Base-by-base conservation (phyloP, 2,888 invertebrate genomes). In the Noctua janthe region DNA sequence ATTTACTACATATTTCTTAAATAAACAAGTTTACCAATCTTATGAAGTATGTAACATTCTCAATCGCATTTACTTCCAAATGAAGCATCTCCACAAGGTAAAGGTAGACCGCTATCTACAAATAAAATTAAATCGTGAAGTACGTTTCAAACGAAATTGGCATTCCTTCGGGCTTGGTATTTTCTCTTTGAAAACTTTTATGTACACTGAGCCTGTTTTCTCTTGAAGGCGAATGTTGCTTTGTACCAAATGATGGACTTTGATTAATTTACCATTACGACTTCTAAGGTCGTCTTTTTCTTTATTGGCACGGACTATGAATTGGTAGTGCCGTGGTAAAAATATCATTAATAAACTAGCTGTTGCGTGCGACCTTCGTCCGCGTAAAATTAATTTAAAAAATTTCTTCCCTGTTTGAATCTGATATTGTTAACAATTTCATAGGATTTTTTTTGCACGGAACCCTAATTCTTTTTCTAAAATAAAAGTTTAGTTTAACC, bases 71-170 rank as follows among this genome's bases (percentile, higher is more conserved):
- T 74, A 79, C 80, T 84, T 72, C 74, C 79, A 90, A 84, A 82
- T 85, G 75, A 83, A 78, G 82, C 77, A 82, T 85, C 80, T 85
- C 77, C 17, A 51, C 79, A 83, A 84, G 76, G 78, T 87, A 82
- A 85, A 90, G 85, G 78, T 76, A 81, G 83, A 91, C 87, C 83
- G 76, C 84, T 71, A 49, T 84, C 54, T 47, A 88, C 87, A 88
- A 92, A 92, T 92, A 85, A 88, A 89, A 91, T 92, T 91, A 90
- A 90, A 90, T 87, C 86, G 83, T 81, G 76, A 84, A 88, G 80
- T 76, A 76, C 87, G 89, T 91, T 91, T 88, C 87, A 91, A 92
- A 93, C 91, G 88, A 90, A 94, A 93, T 93, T 92, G 93, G 91
- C 91, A 92, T 94, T 93, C 92, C 91, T 90, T 87, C 80, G 82